phyloP scores from a whole-genome alignment of 2,797 vertebrate species.

The Pitangus sulphuratus region DNA sequence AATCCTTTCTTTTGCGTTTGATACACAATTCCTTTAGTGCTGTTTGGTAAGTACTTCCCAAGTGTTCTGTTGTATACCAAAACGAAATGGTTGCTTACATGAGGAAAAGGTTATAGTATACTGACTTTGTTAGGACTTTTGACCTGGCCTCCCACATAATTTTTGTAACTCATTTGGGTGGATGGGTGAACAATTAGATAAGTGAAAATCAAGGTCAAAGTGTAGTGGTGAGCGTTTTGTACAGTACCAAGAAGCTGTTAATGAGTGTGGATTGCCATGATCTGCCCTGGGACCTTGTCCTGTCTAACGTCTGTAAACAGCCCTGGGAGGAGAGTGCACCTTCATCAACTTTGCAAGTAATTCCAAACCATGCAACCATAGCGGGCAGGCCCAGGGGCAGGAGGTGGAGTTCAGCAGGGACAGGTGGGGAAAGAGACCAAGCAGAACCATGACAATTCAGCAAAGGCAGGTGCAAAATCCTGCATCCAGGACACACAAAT shows the following conservation, averaged over 20 bases:
- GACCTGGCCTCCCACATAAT: too few relatives aligned
- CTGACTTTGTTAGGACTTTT: not conserved
- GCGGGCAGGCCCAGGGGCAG: not conserved
- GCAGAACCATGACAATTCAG: not conserved
- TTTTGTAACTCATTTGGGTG: not conserved
- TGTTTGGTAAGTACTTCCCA: not conserved
- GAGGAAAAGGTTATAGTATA: not conserved
- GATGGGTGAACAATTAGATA: not conserved
- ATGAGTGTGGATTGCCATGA: rapidly evolving
- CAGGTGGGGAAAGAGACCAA: not conserved
- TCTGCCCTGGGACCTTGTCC: not conserved
- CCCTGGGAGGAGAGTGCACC: not conserved
- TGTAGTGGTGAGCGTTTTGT: not conserved
- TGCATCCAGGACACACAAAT: not conserved
- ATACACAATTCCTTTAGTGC: not conserved
- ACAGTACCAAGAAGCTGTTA: not conserved
- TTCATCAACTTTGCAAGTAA: not conserved
- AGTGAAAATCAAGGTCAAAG: not conserved
- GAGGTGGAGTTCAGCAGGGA: not conserved
- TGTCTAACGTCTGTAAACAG: not conserved
- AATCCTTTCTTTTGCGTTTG: not conserved
- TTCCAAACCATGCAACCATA: not conserved
- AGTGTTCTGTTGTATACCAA: not conserved
- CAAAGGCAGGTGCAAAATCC: not conserved
- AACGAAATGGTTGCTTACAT: not conserved